Evolutionary conservation across 2,113 vertebrate genomes (phyloP).

Genomic region (Delphinus delphis): DNA sequence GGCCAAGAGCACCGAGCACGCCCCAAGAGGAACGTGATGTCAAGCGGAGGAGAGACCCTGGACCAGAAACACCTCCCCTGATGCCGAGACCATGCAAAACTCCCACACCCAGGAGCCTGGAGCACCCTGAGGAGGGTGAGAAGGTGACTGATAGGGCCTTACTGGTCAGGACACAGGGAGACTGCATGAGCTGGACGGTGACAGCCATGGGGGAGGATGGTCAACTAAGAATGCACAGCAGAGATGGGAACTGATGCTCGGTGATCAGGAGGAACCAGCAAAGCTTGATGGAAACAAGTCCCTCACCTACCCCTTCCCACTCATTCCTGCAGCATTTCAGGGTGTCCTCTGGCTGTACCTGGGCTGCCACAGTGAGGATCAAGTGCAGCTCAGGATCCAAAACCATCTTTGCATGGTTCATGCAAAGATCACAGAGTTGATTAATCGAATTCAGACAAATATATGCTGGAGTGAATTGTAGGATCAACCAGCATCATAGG

Average conservation of each 20-base stretch:
- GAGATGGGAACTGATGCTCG: neutral
- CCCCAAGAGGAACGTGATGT: neutral
- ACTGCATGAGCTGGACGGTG: too few species aligned
- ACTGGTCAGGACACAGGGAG: neutral
- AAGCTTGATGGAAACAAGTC: neutral
- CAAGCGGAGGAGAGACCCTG: neutral
- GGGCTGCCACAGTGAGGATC: neutral
- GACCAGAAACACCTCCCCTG: neutral
- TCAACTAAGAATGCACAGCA: neutral
- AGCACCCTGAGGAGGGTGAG: neutral
- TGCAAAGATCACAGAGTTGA: neutral
- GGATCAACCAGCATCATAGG: neutral
- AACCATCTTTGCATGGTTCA: neutral
- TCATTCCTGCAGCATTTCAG: neutral
- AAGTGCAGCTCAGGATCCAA: neutral
- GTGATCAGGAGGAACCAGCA: neutral
- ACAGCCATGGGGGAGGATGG: neutral
- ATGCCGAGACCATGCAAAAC: neutral
- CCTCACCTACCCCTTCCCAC: neutral
- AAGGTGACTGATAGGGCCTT: neutral
- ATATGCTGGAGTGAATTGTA: rapidly evolving
- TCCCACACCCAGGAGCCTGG: neutral
- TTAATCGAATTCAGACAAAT: neutral
- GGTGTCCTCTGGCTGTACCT: neutral
- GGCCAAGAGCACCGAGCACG: rapidly evolving